These are phyloP conservation scores for Nineta flava DNA, from an alignment of 2,888 invertebrate genomes.

Conservation along the genomic window DNA sequence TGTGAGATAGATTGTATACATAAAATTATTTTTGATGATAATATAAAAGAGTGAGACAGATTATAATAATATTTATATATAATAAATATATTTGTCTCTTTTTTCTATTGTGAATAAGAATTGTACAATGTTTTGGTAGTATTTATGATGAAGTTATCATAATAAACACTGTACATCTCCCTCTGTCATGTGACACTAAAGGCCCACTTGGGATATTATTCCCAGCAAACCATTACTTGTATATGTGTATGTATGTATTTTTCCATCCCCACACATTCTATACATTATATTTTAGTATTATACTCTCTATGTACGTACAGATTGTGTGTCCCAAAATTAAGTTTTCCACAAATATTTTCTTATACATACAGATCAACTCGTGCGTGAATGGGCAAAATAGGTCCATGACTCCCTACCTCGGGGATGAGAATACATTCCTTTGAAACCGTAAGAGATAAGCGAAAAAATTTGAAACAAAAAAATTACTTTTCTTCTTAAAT, in stretches of 20 bases:
- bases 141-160: constrained; percentile 8
- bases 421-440: too few species aligned
- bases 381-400: too few species aligned
- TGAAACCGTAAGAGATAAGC: too few species aligned
- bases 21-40: not conserved
- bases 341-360: too few species aligned
- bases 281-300: not conserved
- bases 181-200: constrained; percentile 7
- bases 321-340: too few species aligned
- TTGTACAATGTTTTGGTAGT: not conserved
- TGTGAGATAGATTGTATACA: not conserved
- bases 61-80: not conserved
- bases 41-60: not conserved
- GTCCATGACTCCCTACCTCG: too few species aligned
- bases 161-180: constrained; percentile 8
- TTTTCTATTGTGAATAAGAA: too few species aligned
- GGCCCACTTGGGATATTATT: constrained; percentile 7
- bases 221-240: constrained; percentile 1
- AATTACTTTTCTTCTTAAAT: too few species aligned
- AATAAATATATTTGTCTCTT: too few species aligned
- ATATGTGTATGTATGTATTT: not conserved
- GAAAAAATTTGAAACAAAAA: too few species aligned
- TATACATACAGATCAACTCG: too few species aligned
- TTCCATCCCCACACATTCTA: not conserved
- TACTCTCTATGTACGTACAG: too few species aligned